Conservation (phyloP, 2,888 invertebrate genomes). For the Melanostoma scalare region DNA sequence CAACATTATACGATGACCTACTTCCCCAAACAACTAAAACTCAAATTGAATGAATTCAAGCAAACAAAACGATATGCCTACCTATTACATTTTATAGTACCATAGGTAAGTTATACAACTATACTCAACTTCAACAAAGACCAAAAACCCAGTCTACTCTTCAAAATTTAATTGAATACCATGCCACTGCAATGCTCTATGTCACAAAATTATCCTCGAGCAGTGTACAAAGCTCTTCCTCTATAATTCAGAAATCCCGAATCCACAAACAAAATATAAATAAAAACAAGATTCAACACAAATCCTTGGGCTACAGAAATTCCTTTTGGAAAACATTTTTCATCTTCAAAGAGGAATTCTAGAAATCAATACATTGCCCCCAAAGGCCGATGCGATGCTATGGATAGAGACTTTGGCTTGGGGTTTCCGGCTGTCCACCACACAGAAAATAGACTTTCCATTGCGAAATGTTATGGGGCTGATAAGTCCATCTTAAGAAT, state of each 20-base stretch:
- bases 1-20: neutral
- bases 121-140: constrained; percentile 20
- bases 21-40: neutral
- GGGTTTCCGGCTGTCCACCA: constrained; percentile 40
- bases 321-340: constrained; percentile 43
- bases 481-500: constrained; percentile 52
- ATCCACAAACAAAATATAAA: constrained; percentile 8
- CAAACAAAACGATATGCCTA: constrained; percentile 33
- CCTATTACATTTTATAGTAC: constrained; percentile 3
- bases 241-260: constrained; percentile 40
- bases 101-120: constrained; percentile 20
- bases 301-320: constrained; percentile 54
- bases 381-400: neutral
- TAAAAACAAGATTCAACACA: constrained; percentile 45
- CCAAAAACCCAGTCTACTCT: constrained; percentile 48
- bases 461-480: neutral
- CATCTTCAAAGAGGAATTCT: constrained; percentile 65
- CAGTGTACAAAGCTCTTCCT: constrained; percentile 4
- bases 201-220: constrained; percentile 57
- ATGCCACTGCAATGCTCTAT: constrained; percentile 45
- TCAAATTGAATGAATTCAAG: constrained; percentile 48
- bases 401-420: neutral
- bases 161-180: constrained; percentile 65
- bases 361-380: constrained; percentile 62
- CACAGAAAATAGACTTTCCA: constrained; percentile 15